Percentiles rank a stretch among this genome's conserved stretches.
Evolutionary conservation across 1,140 invertebrate genomes (phyloP).

Genomic region (Meloidogyne floridensis): DNA sequence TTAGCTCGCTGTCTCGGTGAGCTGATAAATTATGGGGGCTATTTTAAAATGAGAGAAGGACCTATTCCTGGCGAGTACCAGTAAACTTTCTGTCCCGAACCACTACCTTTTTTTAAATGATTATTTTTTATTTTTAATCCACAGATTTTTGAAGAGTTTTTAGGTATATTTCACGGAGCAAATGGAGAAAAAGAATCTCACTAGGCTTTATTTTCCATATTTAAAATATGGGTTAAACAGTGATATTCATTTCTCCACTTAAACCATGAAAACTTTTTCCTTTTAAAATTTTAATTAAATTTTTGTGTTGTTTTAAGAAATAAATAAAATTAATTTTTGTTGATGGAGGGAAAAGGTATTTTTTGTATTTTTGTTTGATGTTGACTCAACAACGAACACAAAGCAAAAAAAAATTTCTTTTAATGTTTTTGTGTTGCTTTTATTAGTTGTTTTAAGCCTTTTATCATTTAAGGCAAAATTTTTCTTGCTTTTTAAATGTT

Average conservation of each 20-base stretch:
- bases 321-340: not conserved
- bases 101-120: too few species aligned
- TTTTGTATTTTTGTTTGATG: not conserved
- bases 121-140: too few species aligned
- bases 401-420: not conserved
- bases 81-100: too few species aligned
- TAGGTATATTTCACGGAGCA: not conserved
- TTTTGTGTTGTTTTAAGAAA: not conserved
- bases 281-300: not conserved
- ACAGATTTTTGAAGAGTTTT: not conserved
- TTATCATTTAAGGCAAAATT: too few species aligned
- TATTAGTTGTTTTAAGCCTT: not conserved
- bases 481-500: not conserved
- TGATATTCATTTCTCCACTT: constrained; percentile 9
- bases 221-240: not conserved
- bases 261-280: not conserved
- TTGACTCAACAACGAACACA: not conserved
- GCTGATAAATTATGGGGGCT: too few species aligned
- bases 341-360: not conserved
- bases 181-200: constrained; percentile 37
- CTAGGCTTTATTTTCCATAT: constrained; percentile 2
- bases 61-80: too few species aligned
- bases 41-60: too few species aligned
- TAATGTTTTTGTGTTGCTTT: not conserved
- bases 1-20: too few species aligned